Percentiles rank a stretch among this genome's conserved stretches.
Evolutionary conservation across 1,140 invertebrate species (phyloP).

Genomic region (Nebria ingens): DNA sequence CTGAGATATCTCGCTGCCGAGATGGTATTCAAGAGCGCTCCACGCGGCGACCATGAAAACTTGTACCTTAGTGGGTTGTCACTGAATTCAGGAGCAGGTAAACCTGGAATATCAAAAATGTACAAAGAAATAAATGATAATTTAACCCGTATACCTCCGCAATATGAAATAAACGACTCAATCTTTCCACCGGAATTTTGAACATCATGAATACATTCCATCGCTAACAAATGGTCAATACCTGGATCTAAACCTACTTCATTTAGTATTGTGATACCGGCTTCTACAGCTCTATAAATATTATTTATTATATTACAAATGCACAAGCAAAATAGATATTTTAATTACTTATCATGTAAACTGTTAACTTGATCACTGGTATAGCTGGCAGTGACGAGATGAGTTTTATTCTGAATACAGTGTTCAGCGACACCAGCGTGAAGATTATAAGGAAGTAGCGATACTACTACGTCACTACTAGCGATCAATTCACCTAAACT

Average conservation of each 20-base stretch:
- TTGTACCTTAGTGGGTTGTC: constrained; percentile 93
- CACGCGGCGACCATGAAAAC: constrained; percentile 93
- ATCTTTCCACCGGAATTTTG: constrained; percentile 70
- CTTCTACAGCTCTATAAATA: constrained; percentile 59
- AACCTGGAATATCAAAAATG: constrained; percentile 31
- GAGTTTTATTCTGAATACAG: constrained; percentile 75
- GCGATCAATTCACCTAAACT: constrained; percentile 60
- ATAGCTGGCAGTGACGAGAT: constrained; percentile 97
- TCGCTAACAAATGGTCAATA: constrained; percentile 90
- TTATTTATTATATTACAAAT: constrained; percentile 4
- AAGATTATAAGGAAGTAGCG: constrained; percentile 83
- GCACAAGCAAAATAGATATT: constrained; percentile 9
- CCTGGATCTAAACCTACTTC: constrained; percentile 97
- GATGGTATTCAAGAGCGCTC: constrained; percentile 82
- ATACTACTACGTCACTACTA: constrained; percentile 72
- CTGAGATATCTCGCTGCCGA: constrained; percentile 79
- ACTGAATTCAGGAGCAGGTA: constrained; percentile 92
- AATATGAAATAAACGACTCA: constrained; percentile 93
- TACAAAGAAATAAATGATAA: constrained; percentile 10
- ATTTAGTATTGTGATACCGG: constrained; percentile 82
- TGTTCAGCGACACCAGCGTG: constrained; percentile 77
- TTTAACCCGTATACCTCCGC: constrained; percentile 56
- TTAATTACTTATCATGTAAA: constrained; percentile 63
- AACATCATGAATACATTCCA: constrained; percentile 91
- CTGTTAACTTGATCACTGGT: constrained; percentile 71